Evolutionary conservation across 2,113 vertebrate species (phyloP).

Genomic region (human (Homo sapiens)): GRCh38 chr11:31355001-31355500

Average conservation of each 20-base stretch:
- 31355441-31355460: background rate
- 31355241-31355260: background rate
- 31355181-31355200: background rate
- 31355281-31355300: background rate
- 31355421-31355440: background rate
- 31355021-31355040: background rate
- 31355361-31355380: background rate
- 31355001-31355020: background rate
- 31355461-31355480: background rate
- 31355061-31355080: background rate
- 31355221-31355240: background rate
- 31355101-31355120: background rate
- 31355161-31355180: background rate
- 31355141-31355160: background rate
- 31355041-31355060: background rate
- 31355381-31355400: background rate
- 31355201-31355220: no score
- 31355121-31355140: background rate
- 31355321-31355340: background rate
- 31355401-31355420: background rate
- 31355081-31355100: background rate
- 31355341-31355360: background rate
- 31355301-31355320: background rate
- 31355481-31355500: background rate
- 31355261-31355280: background rate